Conservation (phyloP, 2,888 invertebrate species). For the Caenorhabditis becei region DNA sequence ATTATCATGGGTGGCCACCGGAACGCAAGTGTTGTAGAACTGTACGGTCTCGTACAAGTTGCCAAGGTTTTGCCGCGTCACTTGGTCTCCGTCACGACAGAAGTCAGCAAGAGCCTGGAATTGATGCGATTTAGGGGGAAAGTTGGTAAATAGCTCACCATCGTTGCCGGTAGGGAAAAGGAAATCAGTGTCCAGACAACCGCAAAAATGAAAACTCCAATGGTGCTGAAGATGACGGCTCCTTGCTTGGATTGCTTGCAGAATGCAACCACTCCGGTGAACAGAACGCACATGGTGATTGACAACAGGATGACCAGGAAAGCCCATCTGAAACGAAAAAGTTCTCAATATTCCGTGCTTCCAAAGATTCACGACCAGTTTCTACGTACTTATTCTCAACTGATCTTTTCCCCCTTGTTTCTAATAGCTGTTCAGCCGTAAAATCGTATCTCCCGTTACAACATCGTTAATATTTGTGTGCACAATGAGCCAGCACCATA, state of each 20-base stretch:
- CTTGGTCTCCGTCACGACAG: constrained; percentile 73
- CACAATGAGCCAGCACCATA: not conserved
- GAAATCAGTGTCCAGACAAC: constrained; percentile 76
- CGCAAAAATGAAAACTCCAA: constrained; percentile 80
- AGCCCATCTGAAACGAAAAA: constrained; percentile 76
- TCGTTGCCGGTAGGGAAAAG: constrained; percentile 73
- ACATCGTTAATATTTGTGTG: not conserved
- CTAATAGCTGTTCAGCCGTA: not conserved
- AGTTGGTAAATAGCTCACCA: too few species aligned
- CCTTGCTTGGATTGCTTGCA: constrained; percentile 79
- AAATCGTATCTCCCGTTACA: constrained; percentile 1
- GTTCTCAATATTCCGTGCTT: not conserved
- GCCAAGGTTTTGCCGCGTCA: constrained; percentile 67
- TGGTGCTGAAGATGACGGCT: constrained; percentile 78
- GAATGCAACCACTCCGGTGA: constrained; percentile 79
- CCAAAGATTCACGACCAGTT: not conserved
- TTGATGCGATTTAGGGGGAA: not conserved
- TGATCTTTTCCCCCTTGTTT: not conserved
- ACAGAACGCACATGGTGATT: constrained; percentile 78
- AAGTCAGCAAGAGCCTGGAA: constrained; percentile 75
- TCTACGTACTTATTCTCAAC: too few species aligned
- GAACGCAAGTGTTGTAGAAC: constrained; percentile 73
- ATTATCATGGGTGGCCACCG: constrained; percentile 70
- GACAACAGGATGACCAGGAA: constrained; percentile 74
- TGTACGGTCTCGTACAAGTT: constrained; percentile 72